Percentiles rank a stretch among this genome's conserved stretches.
phyloP scores from a whole-genome alignment of 2,113 vertebrate species.

The Kryptolebias marmoratus region DNA sequence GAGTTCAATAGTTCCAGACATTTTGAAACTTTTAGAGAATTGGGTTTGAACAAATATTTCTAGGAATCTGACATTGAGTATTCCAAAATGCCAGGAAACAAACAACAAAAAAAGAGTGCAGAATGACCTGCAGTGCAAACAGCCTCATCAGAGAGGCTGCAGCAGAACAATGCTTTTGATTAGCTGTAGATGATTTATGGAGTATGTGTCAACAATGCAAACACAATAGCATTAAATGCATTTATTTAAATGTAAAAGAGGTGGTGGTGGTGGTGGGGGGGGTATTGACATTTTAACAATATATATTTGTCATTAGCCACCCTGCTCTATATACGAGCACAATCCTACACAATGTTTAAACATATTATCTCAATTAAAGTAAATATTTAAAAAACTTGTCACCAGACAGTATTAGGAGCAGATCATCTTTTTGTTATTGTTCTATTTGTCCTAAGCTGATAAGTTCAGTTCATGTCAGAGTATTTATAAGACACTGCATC shows the following conservation, averaged over 20 bases:
- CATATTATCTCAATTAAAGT: too few relatives aligned
- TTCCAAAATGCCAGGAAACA: not conserved
- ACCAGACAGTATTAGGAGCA: not conserved
- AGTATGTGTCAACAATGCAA: not conserved
- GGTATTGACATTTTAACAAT: too few relatives aligned
- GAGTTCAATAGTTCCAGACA: not conserved
- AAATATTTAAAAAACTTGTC: too few relatives aligned
- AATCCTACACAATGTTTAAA: too few relatives aligned
- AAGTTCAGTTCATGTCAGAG: not conserved
- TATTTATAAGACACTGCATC: not conserved
- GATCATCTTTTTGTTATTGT: not conserved
- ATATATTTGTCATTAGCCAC: not conserved
- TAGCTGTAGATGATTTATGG: not conserved
- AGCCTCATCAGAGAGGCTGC: not conserved
- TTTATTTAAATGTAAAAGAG: not conserved
- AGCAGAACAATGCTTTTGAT: slow-evolving; percentile 7
- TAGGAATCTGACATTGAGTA: not conserved
- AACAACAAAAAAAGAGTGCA: not conserved
- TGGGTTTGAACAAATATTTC: not conserved
- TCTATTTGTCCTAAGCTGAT: not conserved
- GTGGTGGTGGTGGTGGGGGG: too few relatives aligned
- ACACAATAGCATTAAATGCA: not conserved
- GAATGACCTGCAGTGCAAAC: not conserved
- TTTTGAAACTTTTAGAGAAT: not conserved
- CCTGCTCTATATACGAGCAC: not conserved